Percentiles rank a stretch among this genome's conserved stretches.
These are phyloP conservation scores for Physocephala rufipes DNA, from an alignment of 2,888 invertebrate species.

Conservation along the genomic window DNA sequence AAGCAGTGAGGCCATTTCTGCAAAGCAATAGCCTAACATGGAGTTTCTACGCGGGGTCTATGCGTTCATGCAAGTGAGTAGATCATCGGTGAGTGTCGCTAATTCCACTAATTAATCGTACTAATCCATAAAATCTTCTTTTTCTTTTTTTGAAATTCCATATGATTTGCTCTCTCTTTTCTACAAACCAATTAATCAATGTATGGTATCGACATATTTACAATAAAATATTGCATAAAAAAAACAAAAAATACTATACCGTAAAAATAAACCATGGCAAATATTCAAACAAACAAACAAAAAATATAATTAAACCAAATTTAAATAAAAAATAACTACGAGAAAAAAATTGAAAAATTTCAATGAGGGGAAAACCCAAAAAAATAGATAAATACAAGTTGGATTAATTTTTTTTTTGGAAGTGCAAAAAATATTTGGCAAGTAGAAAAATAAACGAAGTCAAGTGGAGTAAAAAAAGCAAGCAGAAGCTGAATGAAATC, in stretches of 20 bases:
- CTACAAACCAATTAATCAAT: conserved; percentile 10
- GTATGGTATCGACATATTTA: neutral
- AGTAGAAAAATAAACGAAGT: too few relatives aligned
- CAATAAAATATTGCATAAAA: conserved; percentile 15
- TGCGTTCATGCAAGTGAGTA: conserved; percentile 68
- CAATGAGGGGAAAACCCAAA: too few relatives aligned
- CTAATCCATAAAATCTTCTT: conserved; percentile 66
- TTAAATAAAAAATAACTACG: neutral
- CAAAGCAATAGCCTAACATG: conserved; percentile 66
- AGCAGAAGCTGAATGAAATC: too few relatives aligned
- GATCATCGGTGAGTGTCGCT: conserved; percentile 68
- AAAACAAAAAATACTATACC: conserved; percentile 37
- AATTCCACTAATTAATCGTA: conserved; percentile 63
- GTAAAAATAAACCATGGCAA: conserved; percentile 14
- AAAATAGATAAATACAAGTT: too few relatives aligned
- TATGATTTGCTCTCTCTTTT: conserved; percentile 53
- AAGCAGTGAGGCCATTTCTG: conserved; percentile 60
- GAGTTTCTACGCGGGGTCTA: conserved; percentile 68
- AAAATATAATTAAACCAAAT: conserved; percentile 15
- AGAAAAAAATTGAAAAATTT: too few relatives aligned
- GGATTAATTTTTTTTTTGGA: too few relatives aligned
- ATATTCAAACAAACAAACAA: conserved; percentile 32
- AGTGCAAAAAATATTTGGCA: too few relatives aligned
- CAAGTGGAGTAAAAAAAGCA: too few relatives aligned
- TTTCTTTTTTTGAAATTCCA: conserved; percentile 52